Evolutionary conservation across 2,797 vertebrate genomes (phyloP).

Genomic region (Scolopax rusticola): DNA sequence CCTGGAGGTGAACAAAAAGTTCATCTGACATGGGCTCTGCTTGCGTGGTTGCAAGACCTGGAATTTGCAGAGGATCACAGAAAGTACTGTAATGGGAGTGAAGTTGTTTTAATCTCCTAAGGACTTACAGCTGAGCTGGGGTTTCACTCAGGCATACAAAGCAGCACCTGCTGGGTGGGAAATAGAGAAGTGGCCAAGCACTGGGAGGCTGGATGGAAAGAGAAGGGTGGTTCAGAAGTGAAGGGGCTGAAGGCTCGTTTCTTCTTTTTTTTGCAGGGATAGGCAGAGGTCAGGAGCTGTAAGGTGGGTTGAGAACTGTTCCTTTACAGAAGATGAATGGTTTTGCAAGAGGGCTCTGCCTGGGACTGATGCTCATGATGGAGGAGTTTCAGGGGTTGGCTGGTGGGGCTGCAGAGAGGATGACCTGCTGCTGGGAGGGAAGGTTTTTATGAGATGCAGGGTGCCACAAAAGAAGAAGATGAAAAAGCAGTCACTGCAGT

Average conservation of each 20-base stretch:
- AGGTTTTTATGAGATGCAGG: neutral
- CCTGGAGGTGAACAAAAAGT: neutral
- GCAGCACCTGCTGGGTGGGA: neutral
- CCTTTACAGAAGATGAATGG: neutral
- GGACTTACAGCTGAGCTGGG: neutral
- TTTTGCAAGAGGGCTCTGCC: neutral
- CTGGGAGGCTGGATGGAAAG: neutral
- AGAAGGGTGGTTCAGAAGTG: neutral
- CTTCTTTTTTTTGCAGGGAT: neutral
- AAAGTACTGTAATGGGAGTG: neutral
- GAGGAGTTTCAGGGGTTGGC: neutral
- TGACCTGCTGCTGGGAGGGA: neutral
- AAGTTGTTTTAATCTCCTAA: neutral
- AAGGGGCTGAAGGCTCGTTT: neutral
- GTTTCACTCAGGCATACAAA: neutral
- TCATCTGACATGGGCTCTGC: neutral
- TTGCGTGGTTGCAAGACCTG: neutral
- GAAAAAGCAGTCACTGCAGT: neutral
- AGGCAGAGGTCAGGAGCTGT: neutral
- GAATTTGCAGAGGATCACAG: neutral
- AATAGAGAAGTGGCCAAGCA: neutral
- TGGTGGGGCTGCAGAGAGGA: neutral
- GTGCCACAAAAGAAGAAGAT: neutral
- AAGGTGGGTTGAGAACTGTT: neutral
- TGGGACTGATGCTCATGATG: fast-evolving